phyloP scores from a whole-genome alignment of 2,113 vertebrate species.

The Petromus typicus region DNA sequence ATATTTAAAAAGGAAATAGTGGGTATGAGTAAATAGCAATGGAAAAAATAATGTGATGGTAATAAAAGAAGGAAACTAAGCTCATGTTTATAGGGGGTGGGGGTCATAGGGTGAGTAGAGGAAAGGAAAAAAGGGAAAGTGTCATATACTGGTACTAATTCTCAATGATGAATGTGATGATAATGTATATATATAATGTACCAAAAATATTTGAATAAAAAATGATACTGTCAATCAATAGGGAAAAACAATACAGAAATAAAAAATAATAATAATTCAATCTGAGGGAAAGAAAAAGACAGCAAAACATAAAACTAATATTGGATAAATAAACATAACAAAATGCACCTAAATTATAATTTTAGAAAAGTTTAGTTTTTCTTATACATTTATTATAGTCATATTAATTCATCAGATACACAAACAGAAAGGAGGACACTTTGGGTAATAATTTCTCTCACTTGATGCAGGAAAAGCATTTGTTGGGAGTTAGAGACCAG shows the following conservation, averaged over 20 bases:
- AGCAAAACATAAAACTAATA: conserved; percentile 13
- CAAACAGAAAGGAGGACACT: neutral
- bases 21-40: no score
- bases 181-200: no score
- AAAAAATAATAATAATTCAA: conserved; percentile 5
- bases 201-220: no score
- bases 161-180: no score
- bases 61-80: no score
- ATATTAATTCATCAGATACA: neutral
- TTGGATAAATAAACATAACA: neutral
- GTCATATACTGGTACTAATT: no score
- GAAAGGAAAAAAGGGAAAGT: no score
- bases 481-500: neutral
- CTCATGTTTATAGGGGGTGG: no score
- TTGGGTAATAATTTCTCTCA: neutral
- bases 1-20: no score
- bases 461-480: neutral
- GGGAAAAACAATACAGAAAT: neutral
- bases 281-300: neutral
- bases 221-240: neutral
- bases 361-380: neutral
- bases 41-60: no score
- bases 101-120: no score
- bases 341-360: neutral
- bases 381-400: neutral